Conservation (phyloP, 2,797 vertebrate genomes). For the Gila robusta region DNA sequence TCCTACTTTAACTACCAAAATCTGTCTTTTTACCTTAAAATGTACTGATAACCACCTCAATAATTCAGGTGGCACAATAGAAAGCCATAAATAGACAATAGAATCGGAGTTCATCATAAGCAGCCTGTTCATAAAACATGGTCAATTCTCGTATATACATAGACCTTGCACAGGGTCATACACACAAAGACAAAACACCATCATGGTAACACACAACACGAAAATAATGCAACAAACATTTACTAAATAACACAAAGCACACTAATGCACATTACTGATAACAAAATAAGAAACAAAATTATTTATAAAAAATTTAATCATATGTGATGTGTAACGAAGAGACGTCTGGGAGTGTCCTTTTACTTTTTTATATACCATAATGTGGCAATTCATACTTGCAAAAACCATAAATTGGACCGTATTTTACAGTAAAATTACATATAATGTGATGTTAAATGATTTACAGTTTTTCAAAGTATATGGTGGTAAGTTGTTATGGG, state of each 20-base stretch:
- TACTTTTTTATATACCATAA: too few species aligned
- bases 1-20: not conserved
- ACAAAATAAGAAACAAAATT: not conserved
- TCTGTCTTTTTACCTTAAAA: not conserved
- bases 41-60: not conserved
- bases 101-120: not conserved
- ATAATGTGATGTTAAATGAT: too few species aligned
- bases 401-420: too few species aligned
- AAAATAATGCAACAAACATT: not conserved
- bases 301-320: too few species aligned
- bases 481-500: too few species aligned
- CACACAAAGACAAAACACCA: not conserved
- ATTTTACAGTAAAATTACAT: too few species aligned
- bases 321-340: too few species aligned
- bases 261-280: not conserved
- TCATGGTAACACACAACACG: not conserved
- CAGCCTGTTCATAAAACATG: not conserved
- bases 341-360: too few species aligned
- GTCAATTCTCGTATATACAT: not conserved
- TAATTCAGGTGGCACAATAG: not conserved
- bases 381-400: too few species aligned
- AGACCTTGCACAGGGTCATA: not conserved
- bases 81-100: not conserved
- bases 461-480: too few species aligned
- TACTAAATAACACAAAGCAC: not conserved